These are phyloP conservation scores for Adrianichthys oophorus DNA, from an alignment of 2,797 vertebrate genomes.

Conservation along the genomic window DNA sequence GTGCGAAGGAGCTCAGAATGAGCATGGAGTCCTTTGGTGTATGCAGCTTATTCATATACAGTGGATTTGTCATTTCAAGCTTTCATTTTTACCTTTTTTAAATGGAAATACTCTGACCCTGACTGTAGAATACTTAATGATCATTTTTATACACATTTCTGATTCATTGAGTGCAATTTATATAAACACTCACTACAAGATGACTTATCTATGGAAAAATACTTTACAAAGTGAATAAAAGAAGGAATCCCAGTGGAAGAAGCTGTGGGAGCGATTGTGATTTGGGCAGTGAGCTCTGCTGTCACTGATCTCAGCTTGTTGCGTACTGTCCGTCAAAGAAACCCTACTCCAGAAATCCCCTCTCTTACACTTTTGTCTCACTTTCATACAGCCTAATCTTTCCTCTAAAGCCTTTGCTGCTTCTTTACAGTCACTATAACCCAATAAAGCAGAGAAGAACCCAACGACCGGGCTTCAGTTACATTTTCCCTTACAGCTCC, in stretches of 20 bases:
- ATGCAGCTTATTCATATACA: conserved; percentile 51
- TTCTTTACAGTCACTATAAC: conserved; percentile 50
- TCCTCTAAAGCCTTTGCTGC: conserved; percentile 34
- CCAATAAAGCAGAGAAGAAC: conserved; percentile 55
- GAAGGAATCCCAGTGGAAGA: background rate
- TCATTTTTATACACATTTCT: no score
- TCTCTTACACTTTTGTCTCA: conserved; percentile 57
- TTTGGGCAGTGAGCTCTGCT: conserved; percentile 46
- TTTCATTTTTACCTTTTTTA: background rate
- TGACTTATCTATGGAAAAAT: no score
- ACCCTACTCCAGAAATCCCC: conserved; percentile 68
- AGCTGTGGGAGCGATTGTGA: conserved; percentile 46
- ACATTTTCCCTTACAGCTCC: conserved; percentile 59
- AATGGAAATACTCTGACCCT: background rate
- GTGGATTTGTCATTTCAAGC: conserved; percentile 9
- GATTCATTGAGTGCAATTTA: no score
- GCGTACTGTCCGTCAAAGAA: conserved; percentile 83
- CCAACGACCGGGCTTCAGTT: conserved; percentile 54
- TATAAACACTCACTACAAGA: no score
- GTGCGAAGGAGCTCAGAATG: conserved; percentile 59
- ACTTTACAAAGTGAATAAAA: no score
- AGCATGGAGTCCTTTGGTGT: conserved; percentile 53
- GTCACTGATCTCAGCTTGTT: conserved; percentile 86
- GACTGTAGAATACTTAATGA: no score
- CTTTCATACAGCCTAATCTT: conserved; percentile 57